phyloP scores from a whole-genome alignment of 2,113 vertebrate species.

The Dicaeum eximium region DNA sequence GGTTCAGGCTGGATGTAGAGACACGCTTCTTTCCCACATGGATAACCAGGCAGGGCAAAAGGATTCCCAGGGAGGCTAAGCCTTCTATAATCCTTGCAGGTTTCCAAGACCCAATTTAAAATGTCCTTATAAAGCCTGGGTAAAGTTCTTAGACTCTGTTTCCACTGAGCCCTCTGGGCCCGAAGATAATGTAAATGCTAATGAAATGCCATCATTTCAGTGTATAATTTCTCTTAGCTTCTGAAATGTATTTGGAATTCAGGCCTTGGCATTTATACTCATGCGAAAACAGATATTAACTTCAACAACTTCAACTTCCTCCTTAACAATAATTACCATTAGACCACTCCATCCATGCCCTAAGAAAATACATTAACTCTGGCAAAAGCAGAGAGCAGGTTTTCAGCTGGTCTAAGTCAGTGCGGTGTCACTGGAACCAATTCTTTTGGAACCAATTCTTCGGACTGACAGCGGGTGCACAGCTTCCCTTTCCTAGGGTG shows the following conservation, averaged over 20 bases:
- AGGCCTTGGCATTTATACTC: background rate
- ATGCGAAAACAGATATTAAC: background rate
- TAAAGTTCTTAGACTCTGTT: background rate
- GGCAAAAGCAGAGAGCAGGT: background rate
- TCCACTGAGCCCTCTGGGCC: background rate
- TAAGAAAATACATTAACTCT: background rate
- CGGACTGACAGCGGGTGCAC: background rate
- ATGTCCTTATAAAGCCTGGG: background rate
- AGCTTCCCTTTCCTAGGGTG: background rate
- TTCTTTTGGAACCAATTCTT: too few species aligned
- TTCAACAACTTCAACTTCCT: background rate
- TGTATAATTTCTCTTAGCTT: background rate
- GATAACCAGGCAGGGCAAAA: background rate
- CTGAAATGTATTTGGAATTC: background rate
- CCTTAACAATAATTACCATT: background rate
- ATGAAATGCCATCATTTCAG: background rate
- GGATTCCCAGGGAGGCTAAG: background rate
- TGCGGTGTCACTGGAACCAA: background rate
- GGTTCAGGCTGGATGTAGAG: background rate
- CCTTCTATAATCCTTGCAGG: background rate
- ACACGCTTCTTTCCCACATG: background rate
- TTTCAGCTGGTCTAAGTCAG: background rate
- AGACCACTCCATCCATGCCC: background rate
- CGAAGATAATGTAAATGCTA: conserved; percentile 2
- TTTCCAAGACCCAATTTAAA: background rate